These are phyloP conservation scores for Lasioglossum lativentre DNA, from an alignment of 2,888 invertebrate genomes.

Conservation along the genomic window DNA sequence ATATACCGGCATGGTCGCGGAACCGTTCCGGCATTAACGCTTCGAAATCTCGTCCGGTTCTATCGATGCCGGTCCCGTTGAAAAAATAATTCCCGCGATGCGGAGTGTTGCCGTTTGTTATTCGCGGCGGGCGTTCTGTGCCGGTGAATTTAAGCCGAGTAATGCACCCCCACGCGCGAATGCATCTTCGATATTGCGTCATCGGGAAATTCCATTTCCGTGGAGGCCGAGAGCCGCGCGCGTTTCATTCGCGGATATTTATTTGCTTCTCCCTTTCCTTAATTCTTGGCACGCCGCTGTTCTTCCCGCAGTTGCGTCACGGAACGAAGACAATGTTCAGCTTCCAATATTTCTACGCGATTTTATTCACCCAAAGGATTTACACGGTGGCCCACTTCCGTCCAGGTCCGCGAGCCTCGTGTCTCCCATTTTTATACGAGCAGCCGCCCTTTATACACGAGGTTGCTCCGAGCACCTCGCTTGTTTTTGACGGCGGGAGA, in stretches of 20 bases:
- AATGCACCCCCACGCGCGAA: not conserved
- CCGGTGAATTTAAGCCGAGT: conserved; percentile 22
- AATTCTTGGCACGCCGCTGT: conserved; percentile 34
- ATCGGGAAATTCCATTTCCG: conserved; percentile 38
- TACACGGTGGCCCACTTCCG: not conserved
- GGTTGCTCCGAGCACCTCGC: not conserved
- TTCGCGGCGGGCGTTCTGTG: conserved; percentile 17
- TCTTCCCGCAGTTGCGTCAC: conserved; percentile 11
- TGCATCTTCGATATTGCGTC: conserved; percentile 45
- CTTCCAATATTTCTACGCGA: not conserved
- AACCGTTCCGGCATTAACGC: not conserved
- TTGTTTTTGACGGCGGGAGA: no score
- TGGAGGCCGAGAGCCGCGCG: not conserved
- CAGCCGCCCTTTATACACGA: not conserved
- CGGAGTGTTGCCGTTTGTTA: conserved; percentile 25
- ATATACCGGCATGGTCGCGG: no score
- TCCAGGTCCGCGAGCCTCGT: not conserved
- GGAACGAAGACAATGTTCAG: not conserved
- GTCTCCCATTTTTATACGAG: not conserved
- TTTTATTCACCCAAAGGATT: not conserved
- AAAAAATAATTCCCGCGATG: conserved; percentile 28
- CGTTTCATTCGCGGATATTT: conserved; percentile 9
- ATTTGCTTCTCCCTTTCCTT: conserved; percentile 28
- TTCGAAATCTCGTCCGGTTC: not conserved
- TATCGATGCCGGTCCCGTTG: not conserved